Percentiles rank a stretch among this genome's conserved stretches.
Conservation (phyloP, 2,797 vertebrate species). For the Phyllotis vaccarum region DNA sequence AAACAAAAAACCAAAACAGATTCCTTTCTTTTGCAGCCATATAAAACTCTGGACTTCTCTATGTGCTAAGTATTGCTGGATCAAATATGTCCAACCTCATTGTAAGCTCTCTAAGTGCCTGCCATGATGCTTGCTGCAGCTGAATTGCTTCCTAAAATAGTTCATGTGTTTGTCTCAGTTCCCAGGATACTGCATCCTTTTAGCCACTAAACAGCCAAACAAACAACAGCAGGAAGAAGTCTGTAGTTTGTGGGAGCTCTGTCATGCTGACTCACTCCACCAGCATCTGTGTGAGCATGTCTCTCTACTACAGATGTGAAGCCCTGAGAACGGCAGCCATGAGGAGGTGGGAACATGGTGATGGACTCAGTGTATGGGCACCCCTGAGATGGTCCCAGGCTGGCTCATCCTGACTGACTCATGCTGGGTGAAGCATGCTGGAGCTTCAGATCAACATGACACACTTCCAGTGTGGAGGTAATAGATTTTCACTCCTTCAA, state of each 20-base stretch:
- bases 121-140: background rate
- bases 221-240: background rate
- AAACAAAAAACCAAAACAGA: background rate
- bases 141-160: slow-evolving; percentile 2
- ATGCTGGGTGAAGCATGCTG: background rate
- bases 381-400: background rate
- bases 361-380: background rate
- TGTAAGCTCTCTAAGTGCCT: background rate
- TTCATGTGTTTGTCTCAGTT: background rate
- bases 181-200: background rate
- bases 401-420: background rate
- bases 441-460: too few species aligned
- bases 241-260: background rate
- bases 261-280: background rate
- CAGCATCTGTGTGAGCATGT: background rate
- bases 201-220: background rate
- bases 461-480: background rate
- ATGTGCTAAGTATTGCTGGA: background rate
- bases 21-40: background rate
- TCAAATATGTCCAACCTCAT: background rate
- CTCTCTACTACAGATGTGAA: background rate
- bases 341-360: background rate
- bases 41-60: background rate
- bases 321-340: background rate
- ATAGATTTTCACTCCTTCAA: background rate